A percentile compares a stretch with the other conserved stretches of the same genome.
phyloP scores from a whole-genome alignment of 2,113 vertebrate genomes.

The Pongo abelii region DNA sequence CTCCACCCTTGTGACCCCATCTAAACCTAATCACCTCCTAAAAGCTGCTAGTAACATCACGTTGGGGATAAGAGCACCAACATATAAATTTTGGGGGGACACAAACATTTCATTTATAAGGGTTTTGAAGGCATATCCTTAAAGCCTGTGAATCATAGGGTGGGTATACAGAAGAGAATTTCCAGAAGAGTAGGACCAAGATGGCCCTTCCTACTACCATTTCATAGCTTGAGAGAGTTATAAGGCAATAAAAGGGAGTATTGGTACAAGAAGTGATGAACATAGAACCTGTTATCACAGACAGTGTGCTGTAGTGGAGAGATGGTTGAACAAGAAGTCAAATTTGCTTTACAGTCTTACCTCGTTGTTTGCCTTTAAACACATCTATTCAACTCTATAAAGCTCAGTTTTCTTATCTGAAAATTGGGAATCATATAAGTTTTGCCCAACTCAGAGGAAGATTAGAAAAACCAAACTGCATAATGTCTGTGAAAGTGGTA shows the following conservation, averaged over 20 bases:
- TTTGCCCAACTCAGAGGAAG: background rate
- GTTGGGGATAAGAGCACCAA: background rate
- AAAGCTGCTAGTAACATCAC: background rate
- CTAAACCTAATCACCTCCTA: background rate
- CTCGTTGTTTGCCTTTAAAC: background rate
- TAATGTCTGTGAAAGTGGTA: background rate
- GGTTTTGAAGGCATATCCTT: background rate
- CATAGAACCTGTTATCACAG: background rate
- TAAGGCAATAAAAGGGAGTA: background rate
- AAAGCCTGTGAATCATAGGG: background rate
- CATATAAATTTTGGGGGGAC: background rate
- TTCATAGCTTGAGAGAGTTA: background rate
- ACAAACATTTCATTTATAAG: background rate
- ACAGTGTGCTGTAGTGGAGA: background rate
- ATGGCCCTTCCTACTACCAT: background rate
- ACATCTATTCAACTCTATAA: background rate
- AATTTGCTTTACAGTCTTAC: background rate
- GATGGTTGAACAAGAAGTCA: background rate
- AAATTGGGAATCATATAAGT: background rate
- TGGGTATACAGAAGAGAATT: background rate
- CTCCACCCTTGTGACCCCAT: background rate
- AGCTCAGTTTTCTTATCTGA: background rate
- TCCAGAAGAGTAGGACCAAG: background rate
- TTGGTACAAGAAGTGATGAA: background rate
- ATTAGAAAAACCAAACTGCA: background rate